Conservation (phyloP, 2,113 vertebrate genomes). For the Lanius collurio region DNA sequence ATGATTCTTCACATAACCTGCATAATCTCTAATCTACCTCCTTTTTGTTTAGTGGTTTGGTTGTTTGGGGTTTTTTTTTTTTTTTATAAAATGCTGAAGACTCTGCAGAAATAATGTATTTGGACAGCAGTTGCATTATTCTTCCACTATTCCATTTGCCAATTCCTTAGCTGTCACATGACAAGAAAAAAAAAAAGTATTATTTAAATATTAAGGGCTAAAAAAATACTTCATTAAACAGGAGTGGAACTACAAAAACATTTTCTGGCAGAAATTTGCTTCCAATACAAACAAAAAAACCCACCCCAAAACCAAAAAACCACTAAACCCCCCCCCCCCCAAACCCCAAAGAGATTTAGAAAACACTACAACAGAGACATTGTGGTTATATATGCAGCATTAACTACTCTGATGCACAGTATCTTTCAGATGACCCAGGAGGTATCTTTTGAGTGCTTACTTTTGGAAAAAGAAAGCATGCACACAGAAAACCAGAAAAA, state of each 20-base stretch:
- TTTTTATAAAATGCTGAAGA: neutral
- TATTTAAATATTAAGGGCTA: neutral
- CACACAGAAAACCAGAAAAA: neutral
- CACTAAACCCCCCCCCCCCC: accelerated
- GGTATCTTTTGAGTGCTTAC: neutral
- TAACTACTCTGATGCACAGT: neutral
- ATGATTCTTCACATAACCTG: neutral
- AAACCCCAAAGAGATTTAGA: neutral
- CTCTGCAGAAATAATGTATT: neutral
- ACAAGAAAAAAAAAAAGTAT: neutral
- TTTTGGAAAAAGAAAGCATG: neutral
- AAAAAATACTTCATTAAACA: neutral
- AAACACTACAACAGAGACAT: neutral
- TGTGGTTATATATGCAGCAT: neutral
- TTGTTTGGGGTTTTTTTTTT: neutral
- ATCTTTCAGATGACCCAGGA: neutral
- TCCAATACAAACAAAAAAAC: neutral
- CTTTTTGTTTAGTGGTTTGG: neutral
- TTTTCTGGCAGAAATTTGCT: neutral
- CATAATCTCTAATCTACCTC: neutral
- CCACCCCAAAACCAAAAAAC: neutral
- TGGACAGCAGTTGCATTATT: neutral
- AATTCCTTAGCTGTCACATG: neutral
- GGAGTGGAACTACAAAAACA: neutral
- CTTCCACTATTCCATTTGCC: neutral